Percentiles rank a stretch among this genome's conserved stretches.
Conservation (phyloP, 1,140 invertebrate species). For the Lutraria rhynchaena region DNA sequence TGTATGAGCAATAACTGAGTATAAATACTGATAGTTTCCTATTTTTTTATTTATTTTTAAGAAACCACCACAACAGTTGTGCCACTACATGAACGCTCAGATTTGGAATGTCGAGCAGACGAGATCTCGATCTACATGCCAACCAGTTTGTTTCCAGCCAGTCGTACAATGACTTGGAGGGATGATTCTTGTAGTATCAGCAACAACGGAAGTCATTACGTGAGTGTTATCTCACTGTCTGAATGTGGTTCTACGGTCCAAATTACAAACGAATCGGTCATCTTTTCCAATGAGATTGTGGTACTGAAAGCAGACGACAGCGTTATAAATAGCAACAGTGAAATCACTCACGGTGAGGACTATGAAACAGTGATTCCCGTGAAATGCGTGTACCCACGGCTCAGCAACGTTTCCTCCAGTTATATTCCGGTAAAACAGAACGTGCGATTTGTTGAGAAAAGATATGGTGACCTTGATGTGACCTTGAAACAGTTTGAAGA, state of each 20-base stretch:
- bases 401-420: conserved; percentile 17
- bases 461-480: conserved; percentile 38
- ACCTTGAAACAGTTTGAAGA: conserved; percentile 32
- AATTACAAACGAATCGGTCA: conserved; percentile 49
- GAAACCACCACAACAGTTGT: conserved; percentile 7
- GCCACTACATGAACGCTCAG: conserved; percentile 27
- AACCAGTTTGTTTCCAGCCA: conserved; percentile 16
- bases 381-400: conserved; percentile 39
- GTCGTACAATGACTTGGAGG: conserved; percentile 45
- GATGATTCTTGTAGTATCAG: conserved; percentile 24
- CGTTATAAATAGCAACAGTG: background rate
- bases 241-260: conserved; percentile 56
- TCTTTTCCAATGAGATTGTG: conserved; percentile 54
- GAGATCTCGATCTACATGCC: conserved; percentile 33
- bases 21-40: background rate
- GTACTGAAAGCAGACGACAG: conserved; percentile 63
- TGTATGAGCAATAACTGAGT: background rate
- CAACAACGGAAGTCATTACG: conserved; percentile 58
- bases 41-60: background rate
- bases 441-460: conserved; percentile 48
- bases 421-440: conserved; percentile 50
- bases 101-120: conserved; percentile 43
- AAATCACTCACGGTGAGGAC: conserved; percentile 35
- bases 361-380: conserved; percentile 54
- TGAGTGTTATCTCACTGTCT: conserved; percentile 24